phyloP scores from a whole-genome alignment of 1,140 invertebrate genomes.

The Vanessa atalanta region DNA sequence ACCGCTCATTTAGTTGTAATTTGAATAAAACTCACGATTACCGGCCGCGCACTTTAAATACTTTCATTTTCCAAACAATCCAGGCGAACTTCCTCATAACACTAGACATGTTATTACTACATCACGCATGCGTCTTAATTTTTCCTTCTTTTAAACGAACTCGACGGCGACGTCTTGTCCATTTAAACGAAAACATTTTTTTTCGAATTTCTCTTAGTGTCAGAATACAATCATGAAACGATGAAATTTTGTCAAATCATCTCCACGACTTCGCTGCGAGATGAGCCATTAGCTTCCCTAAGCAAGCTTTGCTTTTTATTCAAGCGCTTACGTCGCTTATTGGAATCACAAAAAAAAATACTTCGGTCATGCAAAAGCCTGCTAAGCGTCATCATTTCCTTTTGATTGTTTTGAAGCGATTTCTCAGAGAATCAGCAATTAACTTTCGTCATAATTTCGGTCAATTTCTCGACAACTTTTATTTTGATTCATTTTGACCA shows the following conservation, averaged over 20 bases:
- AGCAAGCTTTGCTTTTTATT: conserved; percentile 26
- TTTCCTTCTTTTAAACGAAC: conserved; percentile 14
- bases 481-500: not conserved
- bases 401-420: not conserved
- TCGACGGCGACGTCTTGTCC: conserved; percentile 16
- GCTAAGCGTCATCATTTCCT: not conserved
- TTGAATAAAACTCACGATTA: not conserved
- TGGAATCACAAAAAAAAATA: not conserved
- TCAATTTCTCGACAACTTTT: not conserved
- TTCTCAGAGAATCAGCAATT: conserved; percentile 2
- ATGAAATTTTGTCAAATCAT: conserved; percentile 33
- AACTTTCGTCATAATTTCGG: conserved; percentile 5
- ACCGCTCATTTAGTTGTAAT: not conserved
- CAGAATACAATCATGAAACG: conserved; percentile 42
- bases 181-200: conserved; percentile 44
- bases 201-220: conserved; percentile 57
- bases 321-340: conserved; percentile 14
- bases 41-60: not conserved
- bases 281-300: conserved; percentile 33
- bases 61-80: conserved; percentile 24
- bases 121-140: conserved; percentile 17
- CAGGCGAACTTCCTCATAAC: conserved; percentile 10
- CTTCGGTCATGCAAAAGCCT: not conserved
- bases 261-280: conserved; percentile 31
- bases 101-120: conserved; percentile 12